Conservation (phyloP, 2,797 vertebrate genomes). For the Gymnocypris eckloni region DNA sequence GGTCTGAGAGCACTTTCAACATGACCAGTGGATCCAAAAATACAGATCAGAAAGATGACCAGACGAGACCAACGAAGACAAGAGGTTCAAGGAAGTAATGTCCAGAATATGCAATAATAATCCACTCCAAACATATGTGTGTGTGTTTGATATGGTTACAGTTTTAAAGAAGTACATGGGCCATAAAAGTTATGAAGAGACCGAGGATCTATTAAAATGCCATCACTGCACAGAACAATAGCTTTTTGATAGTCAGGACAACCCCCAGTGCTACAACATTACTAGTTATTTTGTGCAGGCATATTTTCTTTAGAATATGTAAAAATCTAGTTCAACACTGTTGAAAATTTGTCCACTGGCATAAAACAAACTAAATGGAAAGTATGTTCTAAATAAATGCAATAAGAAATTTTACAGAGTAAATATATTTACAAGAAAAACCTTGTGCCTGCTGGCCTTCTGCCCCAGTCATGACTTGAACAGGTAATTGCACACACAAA, state of each 20-base stretch:
- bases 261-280: neutral
- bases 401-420: constrained; percentile 37
- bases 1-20: neutral
- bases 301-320: neutral
- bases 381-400: neutral
- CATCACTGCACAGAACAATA: neutral
- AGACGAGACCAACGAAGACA: neutral
- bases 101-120: neutral
- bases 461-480: constrained; percentile 69
- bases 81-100: neutral
- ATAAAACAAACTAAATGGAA: neutral
- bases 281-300: neutral
- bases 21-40: neutral
- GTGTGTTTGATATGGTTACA: neutral
- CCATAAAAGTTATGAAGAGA: constrained; percentile 5
- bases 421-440: neutral
- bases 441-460: neutral
- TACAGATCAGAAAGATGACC: neutral
- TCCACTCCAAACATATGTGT: neutral
- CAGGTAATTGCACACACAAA: constrained; percentile 7
- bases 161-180: neutral
- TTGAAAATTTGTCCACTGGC: neutral
- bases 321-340: neutral
- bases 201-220: neutral
- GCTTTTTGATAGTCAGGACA: neutral